Evolutionary conservation across 1,140 invertebrate species (phyloP).

Genomic region (Camponotus vicinus): DNA sequence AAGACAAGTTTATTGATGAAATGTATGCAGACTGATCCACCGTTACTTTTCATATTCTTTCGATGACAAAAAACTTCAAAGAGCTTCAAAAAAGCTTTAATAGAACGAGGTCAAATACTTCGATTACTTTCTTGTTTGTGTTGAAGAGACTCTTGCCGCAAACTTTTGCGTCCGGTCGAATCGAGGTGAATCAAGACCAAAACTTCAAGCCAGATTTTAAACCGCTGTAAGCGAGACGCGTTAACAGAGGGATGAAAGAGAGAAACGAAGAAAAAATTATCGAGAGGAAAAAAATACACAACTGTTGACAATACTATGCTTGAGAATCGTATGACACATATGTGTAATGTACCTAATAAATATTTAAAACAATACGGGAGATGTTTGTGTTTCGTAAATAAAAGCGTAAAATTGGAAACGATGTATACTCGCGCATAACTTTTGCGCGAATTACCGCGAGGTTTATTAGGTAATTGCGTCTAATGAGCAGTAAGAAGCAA

Average conservation of each 20-base stretch:
- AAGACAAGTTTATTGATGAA: not conserved
- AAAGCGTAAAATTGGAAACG: constrained; percentile 63
- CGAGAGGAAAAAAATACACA: constrained; percentile 75
- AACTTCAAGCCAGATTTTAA: constrained; percentile 43
- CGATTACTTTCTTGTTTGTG: constrained; percentile 21
- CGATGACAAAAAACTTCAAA: not conserved
- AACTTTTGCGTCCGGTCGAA: constrained; percentile 68
- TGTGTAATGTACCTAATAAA: constrained; percentile 79
- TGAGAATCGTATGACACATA: constrained; percentile 78
- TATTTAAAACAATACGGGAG: constrained; percentile 70
- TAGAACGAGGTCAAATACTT: constrained; percentile 42
- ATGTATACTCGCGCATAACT: constrained; percentile 44
- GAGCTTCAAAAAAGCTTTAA: not conserved
- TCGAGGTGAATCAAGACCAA: constrained; percentile 49
- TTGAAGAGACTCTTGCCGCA: constrained; percentile 20
- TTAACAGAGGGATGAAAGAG: constrained; percentile 10
- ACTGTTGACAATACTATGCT: constrained; percentile 83
- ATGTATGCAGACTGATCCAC: constrained; percentile 30
- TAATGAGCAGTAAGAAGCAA: constrained; percentile 60
- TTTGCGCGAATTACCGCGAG: constrained; percentile 73
- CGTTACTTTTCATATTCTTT: constrained; percentile 4
- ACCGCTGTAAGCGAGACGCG: constrained; percentile 32
- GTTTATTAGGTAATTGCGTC: constrained; percentile 75
- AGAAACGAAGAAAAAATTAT: constrained; percentile 11
- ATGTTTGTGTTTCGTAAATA: constrained; percentile 78